A percentile compares a stretch with the other conserved stretches of the same genome.
phyloP scores from a whole-genome alignment of 2,113 vertebrate species.

The Seriola quinqueradiata region DNA sequence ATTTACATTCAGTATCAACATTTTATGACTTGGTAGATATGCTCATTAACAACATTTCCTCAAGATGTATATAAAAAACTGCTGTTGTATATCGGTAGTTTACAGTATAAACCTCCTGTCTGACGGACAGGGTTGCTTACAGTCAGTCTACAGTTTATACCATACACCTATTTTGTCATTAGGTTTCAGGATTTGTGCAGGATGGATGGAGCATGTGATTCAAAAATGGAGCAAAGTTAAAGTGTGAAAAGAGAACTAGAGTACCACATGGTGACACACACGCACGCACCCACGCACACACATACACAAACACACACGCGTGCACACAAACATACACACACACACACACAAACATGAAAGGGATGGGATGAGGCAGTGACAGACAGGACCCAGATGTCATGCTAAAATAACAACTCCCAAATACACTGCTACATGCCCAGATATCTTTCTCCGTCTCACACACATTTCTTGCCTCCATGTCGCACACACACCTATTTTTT shows the following conservation, averaged over 20 bases:
- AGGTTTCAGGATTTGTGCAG: not conserved
- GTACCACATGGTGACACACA: not conserved
- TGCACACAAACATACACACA: not conserved
- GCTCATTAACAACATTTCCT: not conserved
- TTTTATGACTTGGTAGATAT: no score
- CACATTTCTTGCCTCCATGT: not conserved
- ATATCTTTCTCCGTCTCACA: conserved; percentile 5
- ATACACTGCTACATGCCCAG: not conserved
- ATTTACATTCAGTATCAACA: no score
- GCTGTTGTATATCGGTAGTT: not conserved
- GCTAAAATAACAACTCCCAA: conserved; percentile 2
- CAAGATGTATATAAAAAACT: not conserved
- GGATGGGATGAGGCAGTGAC: not conserved
- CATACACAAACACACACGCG: not conserved
- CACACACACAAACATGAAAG: not conserved
- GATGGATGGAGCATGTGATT: not conserved
- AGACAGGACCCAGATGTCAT: conserved; percentile 33
- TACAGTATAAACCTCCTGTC: not conserved
- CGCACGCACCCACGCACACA: not conserved
- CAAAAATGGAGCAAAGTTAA: not conserved
- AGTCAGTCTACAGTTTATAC: not conserved
- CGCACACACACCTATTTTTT: not conserved
- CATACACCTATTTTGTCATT: not conserved
- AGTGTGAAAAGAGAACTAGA: not conserved
- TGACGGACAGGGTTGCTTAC: not conserved